Conservation (phyloP, 2,797 vertebrate genomes). For the Pogonophryne albipinna region DNA sequence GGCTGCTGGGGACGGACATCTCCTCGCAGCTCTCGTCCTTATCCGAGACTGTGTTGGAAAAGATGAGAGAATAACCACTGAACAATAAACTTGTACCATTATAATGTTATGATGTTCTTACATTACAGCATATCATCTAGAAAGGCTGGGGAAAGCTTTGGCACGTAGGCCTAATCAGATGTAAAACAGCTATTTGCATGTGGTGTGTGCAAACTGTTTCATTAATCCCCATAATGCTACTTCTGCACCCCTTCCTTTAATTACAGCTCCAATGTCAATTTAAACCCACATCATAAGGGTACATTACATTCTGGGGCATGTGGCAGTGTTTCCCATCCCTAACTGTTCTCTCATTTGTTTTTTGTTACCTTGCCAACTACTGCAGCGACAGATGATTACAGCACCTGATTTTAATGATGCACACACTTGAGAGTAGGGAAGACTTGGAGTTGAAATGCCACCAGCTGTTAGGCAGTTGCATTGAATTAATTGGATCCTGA, state of each 20-base stretch:
- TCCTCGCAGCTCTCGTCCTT: slow-evolving; percentile 97
- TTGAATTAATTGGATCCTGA: slow-evolving; percentile 90
- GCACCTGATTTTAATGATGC: slow-evolving; percentile 91
- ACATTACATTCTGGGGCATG: slow-evolving; percentile 83
- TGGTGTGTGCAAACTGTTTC: slow-evolving; percentile 67
- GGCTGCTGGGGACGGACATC: slow-evolving; percentile 94
- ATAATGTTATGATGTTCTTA: not conserved
- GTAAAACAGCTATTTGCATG: slow-evolving; percentile 69
- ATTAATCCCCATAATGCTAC: slow-evolving; percentile 81
- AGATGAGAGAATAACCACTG: not conserved
- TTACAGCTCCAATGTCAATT: slow-evolving; percentile 88
- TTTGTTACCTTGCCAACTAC: slow-evolving; percentile 88
- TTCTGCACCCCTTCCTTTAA: slow-evolving; percentile 80
- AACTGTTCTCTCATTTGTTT: slow-evolving; percentile 87
- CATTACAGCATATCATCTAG: slow-evolving; percentile 27
- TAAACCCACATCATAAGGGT: slow-evolving; percentile 89
- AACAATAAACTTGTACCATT: not conserved
- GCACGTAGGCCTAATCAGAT: slow-evolving; percentile 60
- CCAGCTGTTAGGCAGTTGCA: slow-evolving; percentile 89
- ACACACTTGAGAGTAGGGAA: slow-evolving; percentile 87
- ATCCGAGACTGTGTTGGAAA: slow-evolving; percentile 85
- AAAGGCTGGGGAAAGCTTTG: slow-evolving; percentile 35
- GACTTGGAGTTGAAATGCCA: slow-evolving; percentile 91
- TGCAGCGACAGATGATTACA: slow-evolving; percentile 88
- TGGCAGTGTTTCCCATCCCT: slow-evolving; percentile 82